Evolutionary conservation across 2,113 vertebrate species (phyloP), one percentile per base, ranked within the genome.

Genomic region (Sprattus sprattus): DNA sequence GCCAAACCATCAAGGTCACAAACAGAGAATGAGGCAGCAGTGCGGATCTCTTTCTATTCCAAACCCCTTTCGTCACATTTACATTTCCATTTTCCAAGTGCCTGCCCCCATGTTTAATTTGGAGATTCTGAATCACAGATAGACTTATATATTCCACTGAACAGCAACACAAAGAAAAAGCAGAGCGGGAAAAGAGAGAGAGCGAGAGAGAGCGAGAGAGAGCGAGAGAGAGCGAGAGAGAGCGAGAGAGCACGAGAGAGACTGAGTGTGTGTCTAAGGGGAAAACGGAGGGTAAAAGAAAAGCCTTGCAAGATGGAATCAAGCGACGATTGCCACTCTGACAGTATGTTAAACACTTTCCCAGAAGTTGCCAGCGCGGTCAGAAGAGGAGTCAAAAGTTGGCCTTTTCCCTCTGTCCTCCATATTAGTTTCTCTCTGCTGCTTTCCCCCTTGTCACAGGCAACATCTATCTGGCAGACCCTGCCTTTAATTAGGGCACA

Each of bases 401-500:
- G 91, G 92, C 89, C 87, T 84, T 8, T n/a, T n/a, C 60, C 49
- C 89, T 89, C 46, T 6, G 10, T 88, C 88, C 89, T 90, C 91
- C 92, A 90, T 90, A 92, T 92, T 91, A 89, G 91, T 93, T 92
- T 92, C 92, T 92, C 93, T 94, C 91, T 86, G 89, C 91, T 93
- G 92, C 93, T 91, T 91, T 89, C 90, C 39, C 39, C 39, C 39
- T 39, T 39, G 39, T 39, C 39, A 39, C 39, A 39, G 91, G 89
- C 93, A 92, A 88, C 82, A 89, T 93, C 92, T 91, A 87, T 92
- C 92, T 93, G 90, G 88, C 92, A 92, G 93, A 89, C 89, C 92
- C 88, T 91, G 92, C 92, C 91, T 93, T 94, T 95, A 95, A 95
- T 95, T 93, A 94, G 94, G 86, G 89, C 89, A 90, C 89, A 89